Evolutionary conservation across 2,113 vertebrate species (phyloP).

Genomic region (Sinocyclocheilus rhinocerous): DNA sequence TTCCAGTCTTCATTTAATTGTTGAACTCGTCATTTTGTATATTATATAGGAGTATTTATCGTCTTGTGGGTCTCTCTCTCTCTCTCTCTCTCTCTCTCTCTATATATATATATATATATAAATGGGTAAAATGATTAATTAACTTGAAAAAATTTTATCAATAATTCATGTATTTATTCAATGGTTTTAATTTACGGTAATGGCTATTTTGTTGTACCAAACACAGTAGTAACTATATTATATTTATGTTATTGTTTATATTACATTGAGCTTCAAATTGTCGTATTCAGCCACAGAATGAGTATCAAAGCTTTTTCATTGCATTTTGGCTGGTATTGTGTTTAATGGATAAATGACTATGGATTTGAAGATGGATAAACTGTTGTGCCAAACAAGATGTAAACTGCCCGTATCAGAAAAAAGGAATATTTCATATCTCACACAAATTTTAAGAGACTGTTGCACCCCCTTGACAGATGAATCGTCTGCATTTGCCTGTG

Average conservation of each 20-base stretch:
- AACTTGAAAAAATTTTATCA: too few relatives aligned
- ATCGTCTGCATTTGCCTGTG: constrained; percentile 1
- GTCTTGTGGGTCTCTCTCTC: too few relatives aligned
- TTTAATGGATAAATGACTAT: background rate
- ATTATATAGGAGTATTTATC: too few relatives aligned
- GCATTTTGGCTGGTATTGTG: background rate
- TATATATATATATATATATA: background rate
- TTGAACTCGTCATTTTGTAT: too few relatives aligned
- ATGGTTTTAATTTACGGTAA: background rate
- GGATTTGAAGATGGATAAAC: constrained; percentile 19
- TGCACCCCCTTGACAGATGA: constrained; percentile 21
- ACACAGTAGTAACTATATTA: background rate
- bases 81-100: too few relatives aligned
- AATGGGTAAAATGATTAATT: too few relatives aligned
- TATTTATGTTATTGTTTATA: background rate
- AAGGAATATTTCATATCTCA: constrained; percentile 31
- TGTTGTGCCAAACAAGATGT: constrained; percentile 17
- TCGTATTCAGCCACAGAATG: background rate
- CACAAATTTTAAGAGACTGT: constrained; percentile 20
- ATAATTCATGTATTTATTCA: background rate
- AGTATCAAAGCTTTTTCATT: background rate
- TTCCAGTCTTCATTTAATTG: too few relatives aligned
- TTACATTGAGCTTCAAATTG: background rate
- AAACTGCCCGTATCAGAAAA: constrained; percentile 32
- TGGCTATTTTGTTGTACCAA: background rate